A percentile compares a stretch with the other conserved stretches of the same genome.
These are phyloP conservation scores for Melangyna quadrimaculata DNA, from an alignment of 2,888 invertebrate species.

Conservation along the genomic window DNA sequence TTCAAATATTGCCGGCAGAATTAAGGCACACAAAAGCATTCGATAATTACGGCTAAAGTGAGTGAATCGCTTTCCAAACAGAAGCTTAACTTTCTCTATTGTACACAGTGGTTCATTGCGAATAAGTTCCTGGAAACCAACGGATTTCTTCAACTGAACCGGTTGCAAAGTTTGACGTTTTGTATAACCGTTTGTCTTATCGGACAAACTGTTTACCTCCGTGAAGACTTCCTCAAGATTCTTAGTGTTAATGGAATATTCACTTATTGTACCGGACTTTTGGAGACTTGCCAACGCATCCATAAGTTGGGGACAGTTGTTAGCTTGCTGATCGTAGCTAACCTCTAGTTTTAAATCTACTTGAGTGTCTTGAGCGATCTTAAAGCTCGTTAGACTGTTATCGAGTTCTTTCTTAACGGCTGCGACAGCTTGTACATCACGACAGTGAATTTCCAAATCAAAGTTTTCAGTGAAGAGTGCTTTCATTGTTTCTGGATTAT, in stretches of 20 bases:
- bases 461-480: slow-evolving; percentile 77
- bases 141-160: slow-evolving; percentile 71
- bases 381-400: slow-evolving; percentile 74
- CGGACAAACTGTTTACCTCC: slow-evolving; percentile 67
- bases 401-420: slow-evolving; percentile 74
- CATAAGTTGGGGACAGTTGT: slow-evolving; percentile 74
- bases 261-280: slow-evolving; percentile 80
- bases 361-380: slow-evolving; percentile 69
- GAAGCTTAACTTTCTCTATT: slow-evolving; percentile 79
- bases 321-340: slow-evolving; percentile 74
- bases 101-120: slow-evolving; percentile 72
- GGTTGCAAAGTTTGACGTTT: slow-evolving; percentile 69
- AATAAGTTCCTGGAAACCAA: slow-evolving; percentile 71
- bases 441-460: slow-evolving; percentile 76
- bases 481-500: slow-evolving; percentile 78
- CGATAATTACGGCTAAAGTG: slow-evolving; percentile 84
- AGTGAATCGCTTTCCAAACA: slow-evolving; percentile 83
- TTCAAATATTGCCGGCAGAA: slow-evolving; percentile 85
- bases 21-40: slow-evolving; percentile 83
- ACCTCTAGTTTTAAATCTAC: slow-evolving; percentile 75
- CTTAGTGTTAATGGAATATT: slow-evolving; percentile 84
- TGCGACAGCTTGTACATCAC: slow-evolving; percentile 72
- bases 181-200: slow-evolving; percentile 39
- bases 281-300: slow-evolving; percentile 81
- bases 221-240: slow-evolving; percentile 85